These are phyloP conservation scores for Rhynchophorus ferrugineus DNA, from an alignment of 1,140 invertebrate genomes.

Conservation along the genomic window DNA sequence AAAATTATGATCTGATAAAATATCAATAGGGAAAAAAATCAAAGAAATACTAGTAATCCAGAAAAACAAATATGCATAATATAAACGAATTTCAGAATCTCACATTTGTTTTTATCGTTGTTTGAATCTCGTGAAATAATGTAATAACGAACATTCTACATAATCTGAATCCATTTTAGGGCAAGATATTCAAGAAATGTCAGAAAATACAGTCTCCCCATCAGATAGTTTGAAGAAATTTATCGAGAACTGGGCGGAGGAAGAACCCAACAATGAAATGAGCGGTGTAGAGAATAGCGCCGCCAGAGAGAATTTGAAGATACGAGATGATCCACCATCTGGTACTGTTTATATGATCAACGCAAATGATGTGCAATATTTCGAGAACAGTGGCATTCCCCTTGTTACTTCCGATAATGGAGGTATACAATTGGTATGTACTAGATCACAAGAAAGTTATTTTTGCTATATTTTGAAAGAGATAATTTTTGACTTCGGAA, in stretches of 20 bases:
- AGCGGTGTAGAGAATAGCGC: conserved; percentile 9
- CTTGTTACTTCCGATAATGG: conserved; percentile 29
- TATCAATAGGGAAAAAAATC: too few species aligned
- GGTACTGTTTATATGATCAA: conserved; percentile 31
- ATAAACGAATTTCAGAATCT: too few species aligned
- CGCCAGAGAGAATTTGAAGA: conserved; percentile 23
- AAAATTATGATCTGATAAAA: too few species aligned
- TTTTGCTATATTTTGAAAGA: too few species aligned
- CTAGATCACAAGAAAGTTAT: too few species aligned
- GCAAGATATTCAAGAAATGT: conserved; percentile 22
- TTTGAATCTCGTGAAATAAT: too few species aligned
- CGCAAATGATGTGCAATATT: conserved; percentile 28
- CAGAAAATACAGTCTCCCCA: conserved; percentile 19
- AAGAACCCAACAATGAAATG: conserved; percentile 9
- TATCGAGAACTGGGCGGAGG: conserved; percentile 36
- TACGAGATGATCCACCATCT: conserved; percentile 23
- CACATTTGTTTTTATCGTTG: too few species aligned
- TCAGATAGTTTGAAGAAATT: conserved; percentile 32
- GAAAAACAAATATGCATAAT: too few species aligned
- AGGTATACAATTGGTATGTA: conserved; percentile 15
- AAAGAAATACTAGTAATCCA: too few species aligned
- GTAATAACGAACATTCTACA: too few species aligned
- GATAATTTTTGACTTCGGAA: too few species aligned
- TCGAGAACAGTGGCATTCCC: conserved; percentile 27
- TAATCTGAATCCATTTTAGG: conserved; percentile 7